Evolutionary conservation across 2,797 vertebrate genomes (phyloP).

Genomic region (Sorex maritimensis): DNA sequence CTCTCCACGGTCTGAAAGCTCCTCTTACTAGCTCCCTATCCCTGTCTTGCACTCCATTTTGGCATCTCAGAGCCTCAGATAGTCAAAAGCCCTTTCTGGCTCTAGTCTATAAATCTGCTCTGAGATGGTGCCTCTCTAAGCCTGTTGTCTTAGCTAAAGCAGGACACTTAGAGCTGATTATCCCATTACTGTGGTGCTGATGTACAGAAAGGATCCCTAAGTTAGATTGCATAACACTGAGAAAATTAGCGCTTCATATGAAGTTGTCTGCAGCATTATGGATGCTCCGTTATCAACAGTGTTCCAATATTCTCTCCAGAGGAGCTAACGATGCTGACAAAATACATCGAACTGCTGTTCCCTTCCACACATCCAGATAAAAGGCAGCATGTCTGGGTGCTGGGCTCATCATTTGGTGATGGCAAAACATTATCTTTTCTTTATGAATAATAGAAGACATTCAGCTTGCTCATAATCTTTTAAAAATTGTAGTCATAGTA

Average conservation of each 20-base stretch:
- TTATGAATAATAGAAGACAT: slow-evolving; percentile 77
- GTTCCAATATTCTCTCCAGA: slow-evolving; percentile 73
- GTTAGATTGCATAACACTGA: slow-evolving; percentile 17
- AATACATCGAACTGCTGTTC: slow-evolving; percentile 72
- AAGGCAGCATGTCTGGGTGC: slow-evolving; percentile 62
- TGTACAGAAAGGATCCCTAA: background rate
- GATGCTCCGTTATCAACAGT: slow-evolving; percentile 65
- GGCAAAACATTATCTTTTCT: slow-evolving; percentile 77
- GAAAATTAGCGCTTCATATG: slow-evolving; percentile 76
- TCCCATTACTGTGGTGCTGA: rapidly evolving
- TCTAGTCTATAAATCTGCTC: background rate
- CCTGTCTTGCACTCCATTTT: background rate
- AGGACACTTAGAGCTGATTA: background rate
- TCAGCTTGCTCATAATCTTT: slow-evolving; percentile 75
- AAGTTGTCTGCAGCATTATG: slow-evolving; percentile 71
- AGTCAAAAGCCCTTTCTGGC: slow-evolving; percentile 31
- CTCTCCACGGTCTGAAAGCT: background rate
- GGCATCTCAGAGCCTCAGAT: background rate
- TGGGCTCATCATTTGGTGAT: slow-evolving; percentile 41
- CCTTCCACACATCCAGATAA: slow-evolving; percentile 67
- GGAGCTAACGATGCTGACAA: slow-evolving; percentile 78
- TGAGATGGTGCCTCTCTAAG: background rate
- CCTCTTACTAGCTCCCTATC: background rate
- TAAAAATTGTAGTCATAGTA: slow-evolving; percentile 81
- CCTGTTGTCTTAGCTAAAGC: slow-evolving; percentile 40